phyloP scores from a whole-genome alignment of 2,113 vertebrate genomes.

The Condylura cristata region DNA sequence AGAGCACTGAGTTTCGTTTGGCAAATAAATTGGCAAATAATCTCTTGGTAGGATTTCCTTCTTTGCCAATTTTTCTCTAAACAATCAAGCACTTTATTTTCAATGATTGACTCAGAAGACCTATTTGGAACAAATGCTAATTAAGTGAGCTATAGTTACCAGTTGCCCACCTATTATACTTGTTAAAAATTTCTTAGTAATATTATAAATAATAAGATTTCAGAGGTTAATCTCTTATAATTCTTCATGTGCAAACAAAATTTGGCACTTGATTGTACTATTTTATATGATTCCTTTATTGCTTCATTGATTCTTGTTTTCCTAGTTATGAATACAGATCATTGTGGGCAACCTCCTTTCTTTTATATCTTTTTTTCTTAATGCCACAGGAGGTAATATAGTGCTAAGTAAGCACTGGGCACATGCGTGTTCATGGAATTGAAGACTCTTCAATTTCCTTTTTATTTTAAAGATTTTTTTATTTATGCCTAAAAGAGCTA shows the following conservation, averaged over 20 bases:
- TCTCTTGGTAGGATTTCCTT: conserved; percentile 20
- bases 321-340: not conserved
- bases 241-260: not conserved
- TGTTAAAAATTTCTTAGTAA: conserved; percentile 54
- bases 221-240: not conserved
- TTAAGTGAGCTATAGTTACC: conserved; percentile 52
- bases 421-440: no score
- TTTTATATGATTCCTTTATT: conserved; percentile 24
- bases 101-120: conserved; percentile 40
- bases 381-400: not conserved
- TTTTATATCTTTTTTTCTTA: not conserved
- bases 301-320: not conserved
- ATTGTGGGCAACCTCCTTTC: not conserved
- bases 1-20: conserved; percentile 38
- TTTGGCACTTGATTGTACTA: not conserved
- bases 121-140: conserved; percentile 62
- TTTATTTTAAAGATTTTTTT: no score
- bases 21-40: conserved; percentile 59
- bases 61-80: conserved; percentile 60
- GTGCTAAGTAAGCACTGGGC: no score
- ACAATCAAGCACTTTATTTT: conserved; percentile 61
- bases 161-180: conserved; percentile 72
- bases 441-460: no score
- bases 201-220: conserved; percentile 45
- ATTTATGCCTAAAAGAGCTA: no score